A percentile compares a stretch with the other conserved stretches of the same genome.
Conservation (phyloP, 2,113 vertebrate species). For the Phainopepla nitens region DNA sequence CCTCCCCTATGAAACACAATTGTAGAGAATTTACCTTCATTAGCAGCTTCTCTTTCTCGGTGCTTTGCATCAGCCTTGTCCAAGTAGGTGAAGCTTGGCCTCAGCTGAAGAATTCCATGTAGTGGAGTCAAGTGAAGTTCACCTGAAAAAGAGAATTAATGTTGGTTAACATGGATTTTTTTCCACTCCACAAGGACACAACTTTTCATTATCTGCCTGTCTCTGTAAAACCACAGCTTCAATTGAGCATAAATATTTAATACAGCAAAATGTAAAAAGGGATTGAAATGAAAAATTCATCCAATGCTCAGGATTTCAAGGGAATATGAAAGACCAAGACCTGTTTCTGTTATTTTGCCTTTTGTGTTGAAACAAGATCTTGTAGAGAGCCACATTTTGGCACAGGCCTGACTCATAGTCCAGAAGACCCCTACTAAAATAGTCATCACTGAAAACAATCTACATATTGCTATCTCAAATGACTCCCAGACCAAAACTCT, state of each 20-base stretch:
- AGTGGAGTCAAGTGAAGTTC: slow-evolving; percentile 95
- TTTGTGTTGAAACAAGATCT: not conserved
- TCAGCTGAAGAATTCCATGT: slow-evolving; percentile 94
- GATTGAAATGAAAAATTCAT: not conserved
- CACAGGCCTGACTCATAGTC: not conserved
- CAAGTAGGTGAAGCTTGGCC: slow-evolving; percentile 94
- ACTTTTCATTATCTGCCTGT: not conserved
- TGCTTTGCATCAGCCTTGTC: slow-evolving; percentile 95
- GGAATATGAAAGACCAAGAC: not conserved
- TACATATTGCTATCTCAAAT: not conserved
- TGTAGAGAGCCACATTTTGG: not conserved
- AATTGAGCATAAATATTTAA: not conserved
- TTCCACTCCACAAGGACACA: not conserved
- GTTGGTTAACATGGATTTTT: not conserved
- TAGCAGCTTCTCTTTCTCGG: slow-evolving; percentile 91
- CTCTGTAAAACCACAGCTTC: not conserved
- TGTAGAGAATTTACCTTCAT: slow-evolving; percentile 78
- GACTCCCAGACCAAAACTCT: not conserved
- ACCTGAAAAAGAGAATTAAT: slow-evolving; percentile 69
- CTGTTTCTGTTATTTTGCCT: not conserved
- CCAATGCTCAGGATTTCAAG: not conserved
- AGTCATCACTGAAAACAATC: not conserved
- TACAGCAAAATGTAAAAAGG: not conserved
- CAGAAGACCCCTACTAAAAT: not conserved
- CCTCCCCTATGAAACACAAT: not conserved